Base-by-base conservation (phyloP, 2,888 invertebrate genomes). In the Tanytarsus gracilentus region DNA sequence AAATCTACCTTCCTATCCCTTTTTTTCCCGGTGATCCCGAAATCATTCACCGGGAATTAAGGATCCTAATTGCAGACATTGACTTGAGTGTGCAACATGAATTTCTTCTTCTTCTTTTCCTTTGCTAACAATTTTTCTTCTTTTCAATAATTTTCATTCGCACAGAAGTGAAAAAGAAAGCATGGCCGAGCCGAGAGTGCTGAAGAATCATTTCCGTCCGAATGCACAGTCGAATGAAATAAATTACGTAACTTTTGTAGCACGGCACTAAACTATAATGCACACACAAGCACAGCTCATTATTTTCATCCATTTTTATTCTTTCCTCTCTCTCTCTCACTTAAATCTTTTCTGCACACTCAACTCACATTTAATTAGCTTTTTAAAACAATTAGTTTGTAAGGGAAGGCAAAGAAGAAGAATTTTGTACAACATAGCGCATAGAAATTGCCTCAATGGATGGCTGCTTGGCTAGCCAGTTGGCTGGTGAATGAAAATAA, bases 221-320 rank as follows among this genome's bases (percentile, higher is more conserved):
- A 49, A 49, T 25, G 49, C 49, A 49, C 49, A 25, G 11, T 30
- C 30, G 7, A 25, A 33, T n/a, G 29, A 51, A 51, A 53, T 53
- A 33, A 53, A 53, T 53, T 53, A 53, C 52, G 11, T 53, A 53
- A 53, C 52, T 26, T 29, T 40, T 40, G 51, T 51, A n/a, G 51
- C 23, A 16, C 23, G 51, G 27, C 27, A 51, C 27, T 29, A 40
- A 21, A 21, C 40, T 16, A 40, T 18, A 40, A 40, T 40, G 18
- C 40, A 40, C 21, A 14, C 26, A 51, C 29, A n/a, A 51, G 51
- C 21, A 21, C 33, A 33, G 21, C 52, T 52, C 27, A 52, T 52
- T 52, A 52, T 52, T 52, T 52, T 30, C 52, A 33, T 27, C 52
- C 33, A 16, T 14, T 14, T 36, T 36, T n/a, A 14, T 36, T 36